Evolutionary conservation across 2,888 invertebrate genomes (phyloP).

Genomic region (Plagodis pulveraria): DNA sequence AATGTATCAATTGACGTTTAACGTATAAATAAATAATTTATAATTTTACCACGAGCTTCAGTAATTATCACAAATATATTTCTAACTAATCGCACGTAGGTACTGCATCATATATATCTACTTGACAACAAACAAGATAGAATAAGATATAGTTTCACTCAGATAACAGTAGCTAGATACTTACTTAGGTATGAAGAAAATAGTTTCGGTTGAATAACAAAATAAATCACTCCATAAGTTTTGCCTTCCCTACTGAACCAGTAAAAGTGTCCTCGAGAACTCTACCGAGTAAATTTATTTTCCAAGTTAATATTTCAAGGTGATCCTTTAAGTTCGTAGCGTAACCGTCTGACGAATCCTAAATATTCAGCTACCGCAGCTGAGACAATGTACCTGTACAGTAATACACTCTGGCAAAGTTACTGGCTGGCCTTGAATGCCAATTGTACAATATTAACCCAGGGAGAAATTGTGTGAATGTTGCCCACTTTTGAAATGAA

Average conservation of each 20-base stretch:
- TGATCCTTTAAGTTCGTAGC: constrained; percentile 12
- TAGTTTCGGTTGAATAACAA: constrained; percentile 1
- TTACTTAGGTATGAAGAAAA: not conserved
- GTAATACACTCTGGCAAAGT: not conserved
- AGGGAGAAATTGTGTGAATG: not conserved
- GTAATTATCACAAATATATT: too few relatives aligned
- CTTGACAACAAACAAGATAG: too few relatives aligned
- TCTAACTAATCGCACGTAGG: too few relatives aligned
- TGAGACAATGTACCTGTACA: not conserved
- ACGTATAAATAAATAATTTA: too few relatives aligned
- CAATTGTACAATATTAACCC: constrained; percentile 3
- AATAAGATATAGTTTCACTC: too few relatives aligned
- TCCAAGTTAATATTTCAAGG: constrained; percentile 25
- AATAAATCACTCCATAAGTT: constrained; percentile 24
- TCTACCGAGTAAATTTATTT: constrained; percentile 22
- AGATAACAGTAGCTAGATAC: too few relatives aligned
- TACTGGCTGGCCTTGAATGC: not conserved
- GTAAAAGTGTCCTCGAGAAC: constrained; percentile 18
- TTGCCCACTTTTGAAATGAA: not conserved
- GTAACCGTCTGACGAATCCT: constrained; percentile 13
- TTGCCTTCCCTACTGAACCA: constrained; percentile 16
- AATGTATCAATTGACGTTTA: too few relatives aligned
- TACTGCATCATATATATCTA: too few relatives aligned
- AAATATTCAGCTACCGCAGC: constrained; percentile 9
- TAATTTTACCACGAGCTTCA: too few relatives aligned